Base-by-base conservation (phyloP, 2,888 invertebrate genomes). In the Acrobasis suavella region DNA sequence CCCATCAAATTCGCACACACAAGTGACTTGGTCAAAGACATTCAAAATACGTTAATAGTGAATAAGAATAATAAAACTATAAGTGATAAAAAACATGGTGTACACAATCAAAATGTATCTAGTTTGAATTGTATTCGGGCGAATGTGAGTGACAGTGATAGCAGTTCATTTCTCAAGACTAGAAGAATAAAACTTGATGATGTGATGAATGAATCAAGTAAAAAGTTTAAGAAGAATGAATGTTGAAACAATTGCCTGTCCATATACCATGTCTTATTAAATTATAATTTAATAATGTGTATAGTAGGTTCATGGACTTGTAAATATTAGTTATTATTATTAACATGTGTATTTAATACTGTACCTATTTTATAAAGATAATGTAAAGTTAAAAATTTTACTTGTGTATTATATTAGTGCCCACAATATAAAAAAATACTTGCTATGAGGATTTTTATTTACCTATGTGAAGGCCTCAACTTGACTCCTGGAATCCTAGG, bases 51-150 rank as follows among this genome's bases (percentile, higher is more conserved):
- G 65, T 82, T 90, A 81, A 83, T 93, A 85, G 87, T 84, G 77
- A 91, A 88, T 86, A 92, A 91, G 82, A 91, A 83, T 82, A 91
- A 83, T 81, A 87, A 90, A 83, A 87, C 77, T 72, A 75, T 89
- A 71, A 82, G 87, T 89, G 92, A 92, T 82, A 93, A 92, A 88
- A 92, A 90, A 80, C 85, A 90, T 78, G 81, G 86, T 87, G 85
- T 91, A 82, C 84, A 91, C 85, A 91, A 88, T 87, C 91, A 91
- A 78, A 91, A 84, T 84, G 85, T 89, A 80, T 81, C 91, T 76
- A 89, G 74, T 83, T 73, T 87, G 67, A 91, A 91, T 79, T 90
- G 87, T 82, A 80, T 90, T 77, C 82, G 91, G 73, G 90, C 89
- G 75, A 89, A 73, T 75, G 76, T 86, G 71, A 82, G 85, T 85